Percentiles rank a stretch among this genome's conserved stretches.
Evolutionary conservation across 2,113 vertebrate genomes (phyloP).

Genomic region (Scatophagus argus): DNA sequence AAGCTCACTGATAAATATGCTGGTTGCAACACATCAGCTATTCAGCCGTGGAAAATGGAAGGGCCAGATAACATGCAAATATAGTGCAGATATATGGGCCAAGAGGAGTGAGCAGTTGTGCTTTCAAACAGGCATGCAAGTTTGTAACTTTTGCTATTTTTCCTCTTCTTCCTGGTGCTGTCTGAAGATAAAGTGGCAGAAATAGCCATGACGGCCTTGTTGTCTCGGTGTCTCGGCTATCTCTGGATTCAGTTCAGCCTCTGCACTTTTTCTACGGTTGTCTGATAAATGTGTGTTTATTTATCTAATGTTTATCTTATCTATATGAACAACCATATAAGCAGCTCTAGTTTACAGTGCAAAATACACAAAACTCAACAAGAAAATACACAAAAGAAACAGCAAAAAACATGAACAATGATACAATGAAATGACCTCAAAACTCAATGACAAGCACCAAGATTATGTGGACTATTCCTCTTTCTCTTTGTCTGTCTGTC

Average conservation of each 20-base stretch:
- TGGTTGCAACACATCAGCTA: conserved; percentile 47
- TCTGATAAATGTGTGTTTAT: neutral
- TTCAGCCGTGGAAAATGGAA: conserved; percentile 53
- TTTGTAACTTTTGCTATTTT: conserved; percentile 5
- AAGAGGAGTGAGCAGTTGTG: conserved; percentile 7
- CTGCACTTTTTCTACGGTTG: conserved; percentile 3
- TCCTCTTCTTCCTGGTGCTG: neutral
- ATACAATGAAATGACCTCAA: neutral
- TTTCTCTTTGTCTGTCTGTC: neutral
- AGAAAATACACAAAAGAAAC: neutral
- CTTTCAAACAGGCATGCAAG: conserved; percentile 19
- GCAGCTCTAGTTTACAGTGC: neutral
- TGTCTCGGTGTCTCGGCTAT: neutral
- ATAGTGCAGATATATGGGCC: conserved; percentile 11
- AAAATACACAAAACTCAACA: neutral
- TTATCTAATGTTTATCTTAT: neutral
- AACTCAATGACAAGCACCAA: neutral
- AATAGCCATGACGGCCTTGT: conserved; percentile 23
- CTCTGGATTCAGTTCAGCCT: conserved; percentile 3
- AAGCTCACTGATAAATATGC: conserved; percentile 50
- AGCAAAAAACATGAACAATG: neutral
- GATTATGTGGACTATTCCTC: neutral
- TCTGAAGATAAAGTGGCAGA: conserved; percentile 45
- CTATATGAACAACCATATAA: neutral
- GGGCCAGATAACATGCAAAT: conserved; percentile 62